Evolutionary conservation across 1,140 invertebrate species (phyloP).

Genomic region (Metaphire vulgaris): DNA sequence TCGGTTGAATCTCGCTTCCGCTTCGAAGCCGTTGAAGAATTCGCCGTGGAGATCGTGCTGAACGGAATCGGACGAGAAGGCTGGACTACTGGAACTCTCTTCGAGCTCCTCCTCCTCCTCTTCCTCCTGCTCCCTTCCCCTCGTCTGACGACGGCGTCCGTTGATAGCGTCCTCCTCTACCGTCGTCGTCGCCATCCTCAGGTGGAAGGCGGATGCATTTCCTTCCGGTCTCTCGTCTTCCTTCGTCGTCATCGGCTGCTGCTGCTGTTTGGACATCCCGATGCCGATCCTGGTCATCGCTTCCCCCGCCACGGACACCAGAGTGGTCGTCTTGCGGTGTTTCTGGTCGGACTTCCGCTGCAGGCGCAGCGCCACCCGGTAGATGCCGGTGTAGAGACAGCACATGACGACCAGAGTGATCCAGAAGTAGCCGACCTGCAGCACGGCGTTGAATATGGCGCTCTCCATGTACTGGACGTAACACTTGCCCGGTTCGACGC

Average conservation of each 20-base stretch:
- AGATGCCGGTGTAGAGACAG: constrained; percentile 87
- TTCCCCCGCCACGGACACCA: constrained; percentile 30
- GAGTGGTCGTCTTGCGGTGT: constrained; percentile 56
- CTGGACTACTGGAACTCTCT: constrained; percentile 86
- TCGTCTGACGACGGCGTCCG: not conserved
- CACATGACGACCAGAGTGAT: constrained; percentile 63
- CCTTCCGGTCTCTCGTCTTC: constrained; percentile 23
- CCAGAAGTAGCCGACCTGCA: constrained; percentile 98
- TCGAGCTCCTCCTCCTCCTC: constrained; percentile 58
- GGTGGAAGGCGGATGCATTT: too few relatives aligned
- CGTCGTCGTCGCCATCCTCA: too few relatives aligned
- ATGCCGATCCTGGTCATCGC: constrained; percentile 34
- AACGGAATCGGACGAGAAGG: constrained; percentile 87
- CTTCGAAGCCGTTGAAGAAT: too few relatives aligned
- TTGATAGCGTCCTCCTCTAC: not conserved
- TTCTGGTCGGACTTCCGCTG: constrained; percentile 83
- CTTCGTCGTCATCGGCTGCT: not conserved
- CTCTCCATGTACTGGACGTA: constrained; percentile 97
- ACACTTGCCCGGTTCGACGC: constrained; percentile 70
- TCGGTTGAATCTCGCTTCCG: too few relatives aligned
- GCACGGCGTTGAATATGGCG: constrained; percentile 92
- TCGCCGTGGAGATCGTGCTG: too few relatives aligned
- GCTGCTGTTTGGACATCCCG: constrained; percentile 46
- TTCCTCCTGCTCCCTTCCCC: too few relatives aligned
- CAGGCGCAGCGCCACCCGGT: constrained; percentile 95